These are phyloP conservation scores for Amazona vittata DNA, from an alignment of 2,113 vertebrate species.

Conservation along the genomic window DNA sequence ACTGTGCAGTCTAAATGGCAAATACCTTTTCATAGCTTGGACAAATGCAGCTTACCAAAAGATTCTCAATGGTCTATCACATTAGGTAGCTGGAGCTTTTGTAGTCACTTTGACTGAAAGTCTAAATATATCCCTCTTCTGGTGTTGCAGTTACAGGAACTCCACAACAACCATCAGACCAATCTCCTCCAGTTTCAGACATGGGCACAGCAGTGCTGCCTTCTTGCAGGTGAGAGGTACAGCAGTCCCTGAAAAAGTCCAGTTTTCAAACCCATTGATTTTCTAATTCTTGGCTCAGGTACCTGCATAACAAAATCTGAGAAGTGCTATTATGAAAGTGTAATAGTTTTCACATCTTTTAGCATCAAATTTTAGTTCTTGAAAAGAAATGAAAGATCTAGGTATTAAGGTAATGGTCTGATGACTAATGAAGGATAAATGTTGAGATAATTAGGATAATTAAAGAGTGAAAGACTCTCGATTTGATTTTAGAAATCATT, in stretches of 20 bases:
- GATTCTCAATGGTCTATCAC: neutral
- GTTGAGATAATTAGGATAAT: neutral
- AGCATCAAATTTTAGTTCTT: neutral
- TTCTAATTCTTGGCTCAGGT: neutral
- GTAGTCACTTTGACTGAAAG: neutral
- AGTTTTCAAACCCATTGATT: neutral
- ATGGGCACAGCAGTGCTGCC: neutral
- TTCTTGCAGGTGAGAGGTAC: neutral
- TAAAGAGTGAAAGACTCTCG: neutral
- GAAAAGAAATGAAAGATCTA: neutral
- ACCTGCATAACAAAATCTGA: neutral
- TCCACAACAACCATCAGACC: neutral
- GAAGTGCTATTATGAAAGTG: neutral
- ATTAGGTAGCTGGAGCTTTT: neutral
- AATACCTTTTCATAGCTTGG: neutral
- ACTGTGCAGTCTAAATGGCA: slow-evolving; percentile 1
- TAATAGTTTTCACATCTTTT: neutral
- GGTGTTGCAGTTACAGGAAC: neutral
- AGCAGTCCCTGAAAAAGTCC: neutral
- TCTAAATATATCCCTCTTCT: neutral
- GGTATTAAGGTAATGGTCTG: neutral
- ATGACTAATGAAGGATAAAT: neutral
- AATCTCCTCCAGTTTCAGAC: neutral
- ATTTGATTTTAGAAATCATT: neutral
- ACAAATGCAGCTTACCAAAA: neutral